Conservation (phyloP, 2,888 invertebrate genomes). For the Glyphotaelius pellucidus region DNA sequence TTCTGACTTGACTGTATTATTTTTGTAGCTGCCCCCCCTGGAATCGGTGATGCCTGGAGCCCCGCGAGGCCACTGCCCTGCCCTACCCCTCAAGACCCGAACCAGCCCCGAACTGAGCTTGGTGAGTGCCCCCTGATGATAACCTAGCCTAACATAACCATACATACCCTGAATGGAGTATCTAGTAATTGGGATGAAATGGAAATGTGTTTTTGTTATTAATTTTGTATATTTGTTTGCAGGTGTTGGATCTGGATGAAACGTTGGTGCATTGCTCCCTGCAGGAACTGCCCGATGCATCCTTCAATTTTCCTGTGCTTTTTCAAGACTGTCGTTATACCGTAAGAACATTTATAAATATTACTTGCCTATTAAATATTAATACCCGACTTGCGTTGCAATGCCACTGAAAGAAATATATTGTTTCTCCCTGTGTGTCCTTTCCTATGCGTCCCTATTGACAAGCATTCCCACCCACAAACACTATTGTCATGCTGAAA, state of each 20-base stretch:
- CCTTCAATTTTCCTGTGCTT: conserved; percentile 94
- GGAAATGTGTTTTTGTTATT: not conserved
- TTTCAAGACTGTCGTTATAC: conserved; percentile 95
- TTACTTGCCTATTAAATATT: no score
- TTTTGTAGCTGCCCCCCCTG: conserved; percentile 73
- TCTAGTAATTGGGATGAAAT: not conserved
- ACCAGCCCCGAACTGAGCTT: conserved; percentile 96
- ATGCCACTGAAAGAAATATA: no score
- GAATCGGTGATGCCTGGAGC: conserved; percentile 74
- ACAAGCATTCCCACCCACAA: no score
- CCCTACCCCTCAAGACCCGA: conserved; percentile 92
- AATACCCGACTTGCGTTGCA: no score
- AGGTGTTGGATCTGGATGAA: conserved; percentile 87
- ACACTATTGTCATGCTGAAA: no score
- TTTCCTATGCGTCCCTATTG: no score
- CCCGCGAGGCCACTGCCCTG: conserved; percentile 81
- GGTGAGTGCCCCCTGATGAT: conserved; percentile 75
- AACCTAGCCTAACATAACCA: not conserved
- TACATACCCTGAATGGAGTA: no score
- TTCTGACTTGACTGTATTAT: no score
- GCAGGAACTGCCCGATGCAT: conserved; percentile 93
- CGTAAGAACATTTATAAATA: conserved; percentile 72
- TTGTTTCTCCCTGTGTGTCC: no score
- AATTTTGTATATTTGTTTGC: conserved; percentile 57
- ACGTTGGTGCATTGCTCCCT: conserved; percentile 97